Conservation (phyloP, 1,140 invertebrate genomes). For the Orchesella cincta region DNA sequence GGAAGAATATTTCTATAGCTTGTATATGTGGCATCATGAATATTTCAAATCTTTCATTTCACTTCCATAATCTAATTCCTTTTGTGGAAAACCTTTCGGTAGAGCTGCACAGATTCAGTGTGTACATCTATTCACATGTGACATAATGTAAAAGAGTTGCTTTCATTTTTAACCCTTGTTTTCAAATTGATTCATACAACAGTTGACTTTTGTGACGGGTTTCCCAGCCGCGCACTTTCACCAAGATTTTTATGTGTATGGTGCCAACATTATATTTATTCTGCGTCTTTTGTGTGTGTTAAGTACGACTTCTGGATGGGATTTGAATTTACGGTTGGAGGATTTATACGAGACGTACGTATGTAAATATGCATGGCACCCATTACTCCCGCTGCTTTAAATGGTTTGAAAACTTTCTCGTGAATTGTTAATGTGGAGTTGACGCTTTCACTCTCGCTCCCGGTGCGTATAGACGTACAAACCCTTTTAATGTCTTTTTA, state of each 20-base stretch:
- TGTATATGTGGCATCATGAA: background rate
- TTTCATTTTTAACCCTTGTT: too few relatives aligned
- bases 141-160: too few relatives aligned
- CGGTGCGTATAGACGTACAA: too few relatives aligned
- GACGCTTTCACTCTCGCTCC: background rate
- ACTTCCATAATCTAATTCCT: background rate
- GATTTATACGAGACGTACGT: background rate
- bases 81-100: too few relatives aligned
- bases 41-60: conserved; percentile 17
- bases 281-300: background rate
- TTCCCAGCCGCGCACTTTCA: background rate
- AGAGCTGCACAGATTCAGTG: background rate
- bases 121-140: too few relatives aligned
- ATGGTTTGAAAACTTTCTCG: background rate
- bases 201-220: background rate
- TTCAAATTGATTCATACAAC: too few relatives aligned
- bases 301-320: background rate
- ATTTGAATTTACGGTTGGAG: background rate
- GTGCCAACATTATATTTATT: background rate
- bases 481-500: too few relatives aligned
- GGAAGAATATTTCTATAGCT: background rate
- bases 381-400: background rate
- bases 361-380: background rate
- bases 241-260: background rate
- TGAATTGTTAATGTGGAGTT: background rate